Evolutionary conservation across 1,140 invertebrate species (phyloP), one percentile per base, ranked within the genome.

Genomic region (Drosophila baimaii): DNA sequence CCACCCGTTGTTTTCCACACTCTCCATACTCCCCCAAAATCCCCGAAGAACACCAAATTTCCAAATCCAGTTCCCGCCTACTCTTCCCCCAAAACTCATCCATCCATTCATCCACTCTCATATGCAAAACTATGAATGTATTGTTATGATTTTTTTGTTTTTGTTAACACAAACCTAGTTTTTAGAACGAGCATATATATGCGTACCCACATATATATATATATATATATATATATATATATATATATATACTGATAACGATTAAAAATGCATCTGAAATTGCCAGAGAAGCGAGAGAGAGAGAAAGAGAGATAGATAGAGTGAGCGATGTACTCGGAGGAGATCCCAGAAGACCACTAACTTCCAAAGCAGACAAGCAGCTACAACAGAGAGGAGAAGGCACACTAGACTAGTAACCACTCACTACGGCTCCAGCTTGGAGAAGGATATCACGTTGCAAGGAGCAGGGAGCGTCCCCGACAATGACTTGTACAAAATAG

Each of bases 101-200:
- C 35, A 27, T 64, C 54, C 9, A 49, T n/a, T 46, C 35, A 59
- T 27, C 54, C 54, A 23, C 29, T 31, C 51, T 37, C 52, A 75
- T 29, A 74, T 31, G 46, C 63, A 46, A 31, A 74, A 84, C 73
- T 80, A 77, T 61, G 46, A 80, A 49, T 83, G 80, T 84, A 84
- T 81, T 88, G 82, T 86, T 86, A 86, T 86, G 46, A 86, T 86
- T 86, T 84, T 72, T 76, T 82, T 77, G 71, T 86, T 86, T 86
- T 88, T 86, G 82, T 86, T 86, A 88, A 88, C 79, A 81, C 82
- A 79, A 79, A 77, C 56, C 66, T 82, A 88, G 79, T 79, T 86
- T 54, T 64, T 86, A 86, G 69, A 52, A 52, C 63, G 47, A 76
- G 69, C 55, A 81, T 64, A 66, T 63, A 73, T 63, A 77, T 41